These are phyloP conservation scores for Channa striata DNA, from an alignment of 2,797 vertebrate species.

Conservation along the genomic window DNA sequence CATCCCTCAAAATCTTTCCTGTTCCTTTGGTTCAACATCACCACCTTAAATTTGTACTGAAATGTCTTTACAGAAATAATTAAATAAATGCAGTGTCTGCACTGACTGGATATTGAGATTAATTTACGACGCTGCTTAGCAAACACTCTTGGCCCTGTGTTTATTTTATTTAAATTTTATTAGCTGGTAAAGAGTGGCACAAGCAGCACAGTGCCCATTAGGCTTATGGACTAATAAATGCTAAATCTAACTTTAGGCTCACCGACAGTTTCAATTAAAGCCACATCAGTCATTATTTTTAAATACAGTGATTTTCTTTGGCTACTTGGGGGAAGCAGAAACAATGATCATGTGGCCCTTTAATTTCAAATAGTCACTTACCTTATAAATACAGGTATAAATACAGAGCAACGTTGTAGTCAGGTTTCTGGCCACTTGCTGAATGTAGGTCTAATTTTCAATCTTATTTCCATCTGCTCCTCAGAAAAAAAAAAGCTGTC, in stretches of 20 bases:
- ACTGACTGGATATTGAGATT: conserved; percentile 39
- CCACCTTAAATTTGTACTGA: conserved; percentile 35
- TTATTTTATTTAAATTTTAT: conserved; percentile 38
- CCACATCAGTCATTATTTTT: neutral
- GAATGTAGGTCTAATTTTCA: too few relatives aligned
- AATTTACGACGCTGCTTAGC: conserved; percentile 38
- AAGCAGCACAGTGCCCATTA: conserved; percentile 6
- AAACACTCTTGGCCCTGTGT: conserved; percentile 35
- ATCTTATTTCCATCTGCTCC: neutral
- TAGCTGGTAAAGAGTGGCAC: conserved; percentile 26
- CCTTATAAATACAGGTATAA: too few relatives aligned
- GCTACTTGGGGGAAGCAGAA: neutral
- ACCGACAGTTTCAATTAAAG: conserved; percentile 2
- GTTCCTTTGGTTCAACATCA: conserved; percentile 34
- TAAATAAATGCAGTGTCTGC: conserved; percentile 42
- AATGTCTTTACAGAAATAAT: conserved; percentile 21
- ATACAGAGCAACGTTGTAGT: too few relatives aligned
- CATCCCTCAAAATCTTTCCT: conserved; percentile 17
- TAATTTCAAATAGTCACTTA: neutral
- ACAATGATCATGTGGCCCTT: neutral
- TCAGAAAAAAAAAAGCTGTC: neutral
- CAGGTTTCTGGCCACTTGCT: too few relatives aligned
- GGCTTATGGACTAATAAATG: neutral
- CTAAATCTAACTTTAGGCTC: neutral
- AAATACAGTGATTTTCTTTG: too few relatives aligned